These are phyloP conservation scores for Nemapogon koenigi DNA, from an alignment of 2,888 invertebrate species.

Conservation along the genomic window DNA sequence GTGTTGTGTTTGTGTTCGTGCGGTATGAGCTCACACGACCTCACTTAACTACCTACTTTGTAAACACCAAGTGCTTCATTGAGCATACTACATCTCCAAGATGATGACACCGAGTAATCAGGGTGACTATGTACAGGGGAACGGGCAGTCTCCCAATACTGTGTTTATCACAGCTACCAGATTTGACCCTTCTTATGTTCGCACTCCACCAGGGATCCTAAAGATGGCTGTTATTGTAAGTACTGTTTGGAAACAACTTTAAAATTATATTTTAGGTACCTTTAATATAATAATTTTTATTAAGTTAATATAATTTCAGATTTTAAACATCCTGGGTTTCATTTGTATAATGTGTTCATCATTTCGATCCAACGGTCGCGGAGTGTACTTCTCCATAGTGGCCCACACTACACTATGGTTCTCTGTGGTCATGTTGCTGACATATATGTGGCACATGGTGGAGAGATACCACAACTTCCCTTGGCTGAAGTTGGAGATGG, in stretches of 20 bases:
- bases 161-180: constrained; percentile 42
- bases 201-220: constrained; percentile 36
- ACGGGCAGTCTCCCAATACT: constrained; percentile 51
- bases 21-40: too few species aligned
- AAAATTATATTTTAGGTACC: background rate
- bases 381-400: constrained; percentile 78
- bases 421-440: constrained; percentile 71
- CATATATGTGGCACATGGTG: constrained; percentile 81
- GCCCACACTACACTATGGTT: constrained; percentile 82
- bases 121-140: too few species aligned
- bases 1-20: too few species aligned
- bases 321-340: constrained; percentile 76
- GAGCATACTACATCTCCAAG: too few species aligned
- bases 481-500: constrained; percentile 84
- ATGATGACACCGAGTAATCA: too few species aligned
- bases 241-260: constrained; percentile 15
- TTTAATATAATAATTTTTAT: constrained; percentile 1
- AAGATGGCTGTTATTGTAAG: constrained; percentile 41
- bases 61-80: too few species aligned
- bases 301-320: constrained; percentile 48
- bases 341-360: constrained; percentile 76
- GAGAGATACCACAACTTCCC: constrained; percentile 84
- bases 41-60: too few species aligned
- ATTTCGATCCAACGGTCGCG: constrained; percentile 67
- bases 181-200: constrained; percentile 41